A percentile compares a stretch with the other conserved stretches of the same genome.
Conservation (phyloP, 1,140 invertebrate genomes). For the Rhopalosiphum maidis region DNA sequence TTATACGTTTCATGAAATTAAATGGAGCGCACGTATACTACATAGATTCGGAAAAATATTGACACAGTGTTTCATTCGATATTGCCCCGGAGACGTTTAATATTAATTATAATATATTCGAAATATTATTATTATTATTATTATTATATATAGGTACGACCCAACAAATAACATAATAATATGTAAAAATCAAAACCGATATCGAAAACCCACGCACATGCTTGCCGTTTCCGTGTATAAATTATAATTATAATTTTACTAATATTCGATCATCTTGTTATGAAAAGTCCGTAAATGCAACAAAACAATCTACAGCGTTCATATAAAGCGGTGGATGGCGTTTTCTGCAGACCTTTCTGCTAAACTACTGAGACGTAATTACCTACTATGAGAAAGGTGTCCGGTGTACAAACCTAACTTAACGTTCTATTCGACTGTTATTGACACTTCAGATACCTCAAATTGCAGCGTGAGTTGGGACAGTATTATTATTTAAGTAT, state of each 20-base stretch:
- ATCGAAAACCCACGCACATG: not conserved
- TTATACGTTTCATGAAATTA: not conserved
- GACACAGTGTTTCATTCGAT: not conserved
- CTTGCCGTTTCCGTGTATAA: not conserved
- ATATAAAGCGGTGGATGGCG: no score
- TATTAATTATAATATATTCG: not conserved
- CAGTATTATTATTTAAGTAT: not conserved
- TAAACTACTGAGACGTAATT: no score
- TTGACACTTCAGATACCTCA: no score
- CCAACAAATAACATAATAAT: not conserved
- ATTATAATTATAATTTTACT: not conserved
- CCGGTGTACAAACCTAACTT: not conserved
- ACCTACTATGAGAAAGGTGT: no score
- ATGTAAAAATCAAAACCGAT: not conserved
- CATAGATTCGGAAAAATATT: not conserved
- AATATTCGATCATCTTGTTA: no score
- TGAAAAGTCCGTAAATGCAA: not conserved
- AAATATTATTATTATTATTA: constrained; percentile 11
- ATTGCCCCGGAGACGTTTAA: not conserved
- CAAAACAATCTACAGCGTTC: not conserved
- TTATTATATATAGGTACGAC: not conserved
- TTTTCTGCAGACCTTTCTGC: no score
- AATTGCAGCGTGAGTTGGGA: not conserved
- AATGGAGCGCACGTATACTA: not conserved
- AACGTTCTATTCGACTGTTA: not conserved